phyloP scores from a whole-genome alignment of 1,140 invertebrate genomes.

The Saccostrea cuccullata region DNA sequence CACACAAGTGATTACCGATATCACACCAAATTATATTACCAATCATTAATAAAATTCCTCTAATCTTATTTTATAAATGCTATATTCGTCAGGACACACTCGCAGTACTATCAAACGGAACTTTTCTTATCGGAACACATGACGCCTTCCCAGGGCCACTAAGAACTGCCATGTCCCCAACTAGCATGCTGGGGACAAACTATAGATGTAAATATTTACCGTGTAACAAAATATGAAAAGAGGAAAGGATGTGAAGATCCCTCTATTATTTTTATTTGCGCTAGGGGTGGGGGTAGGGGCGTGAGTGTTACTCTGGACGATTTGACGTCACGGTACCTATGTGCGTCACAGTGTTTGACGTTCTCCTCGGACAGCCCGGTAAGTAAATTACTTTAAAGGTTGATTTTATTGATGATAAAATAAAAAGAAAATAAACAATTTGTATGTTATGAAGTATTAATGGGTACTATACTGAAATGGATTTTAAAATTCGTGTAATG shows the following conservation, averaged over 20 bases:
- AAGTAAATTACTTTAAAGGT: not conserved
- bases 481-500: too few species aligned
- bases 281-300: not conserved
- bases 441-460: too few species aligned
- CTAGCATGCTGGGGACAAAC: slow-evolving; percentile 20
- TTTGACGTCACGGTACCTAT: slow-evolving; percentile 6
- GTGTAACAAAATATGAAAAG: slow-evolving; percentile 19
- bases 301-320: not conserved
- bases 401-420: not conserved
- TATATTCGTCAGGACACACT: not conserved
- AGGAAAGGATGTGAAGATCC: not conserved
- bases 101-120: not conserved
- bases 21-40: too few species aligned
- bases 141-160: slow-evolving; percentile 10
- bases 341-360: slow-evolving; percentile 1
- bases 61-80: not conserved
- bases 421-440: too few species aligned
- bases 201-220: slow-evolving; percentile 26
- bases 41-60: not conserved
- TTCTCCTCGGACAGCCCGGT: not conserved
- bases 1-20: too few species aligned
- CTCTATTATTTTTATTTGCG: not conserved
- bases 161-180: slow-evolving; percentile 20
- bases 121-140: not conserved
- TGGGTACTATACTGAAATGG: too few species aligned